These are phyloP conservation scores for Myocastor coypus DNA, from an alignment of 2,113 vertebrate species.

Conservation along the genomic window DNA sequence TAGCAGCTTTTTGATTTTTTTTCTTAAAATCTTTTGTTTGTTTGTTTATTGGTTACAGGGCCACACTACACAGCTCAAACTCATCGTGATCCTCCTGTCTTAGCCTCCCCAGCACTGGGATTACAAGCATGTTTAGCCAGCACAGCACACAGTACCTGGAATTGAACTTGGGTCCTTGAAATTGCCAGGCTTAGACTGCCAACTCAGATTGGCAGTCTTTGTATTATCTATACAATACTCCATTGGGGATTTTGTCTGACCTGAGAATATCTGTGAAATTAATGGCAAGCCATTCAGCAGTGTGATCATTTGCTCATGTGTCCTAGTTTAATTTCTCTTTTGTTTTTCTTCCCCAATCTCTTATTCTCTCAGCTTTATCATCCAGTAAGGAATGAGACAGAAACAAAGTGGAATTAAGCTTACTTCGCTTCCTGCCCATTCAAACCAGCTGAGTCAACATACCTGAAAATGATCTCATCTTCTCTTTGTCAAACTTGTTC, in stretches of 20 bases:
- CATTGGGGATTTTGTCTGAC: neutral
- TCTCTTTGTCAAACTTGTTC: constrained; percentile 38
- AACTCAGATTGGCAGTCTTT: neutral
- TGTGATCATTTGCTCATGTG: neutral
- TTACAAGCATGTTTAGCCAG: too few relatives aligned
- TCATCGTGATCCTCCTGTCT: too few relatives aligned
- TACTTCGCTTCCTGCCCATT: neutral
- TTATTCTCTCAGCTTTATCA: constrained; percentile 45
- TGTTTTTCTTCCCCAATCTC: neutral
- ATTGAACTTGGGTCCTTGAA: too few relatives aligned
- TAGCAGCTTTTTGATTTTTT: neutral
- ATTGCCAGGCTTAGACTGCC: too few relatives aligned
- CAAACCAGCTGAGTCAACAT: constrained; percentile 47
- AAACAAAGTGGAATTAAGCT: constrained; percentile 44
- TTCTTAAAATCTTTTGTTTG: too few relatives aligned
- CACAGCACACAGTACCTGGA: too few relatives aligned
- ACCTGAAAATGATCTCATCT: constrained; percentile 8
- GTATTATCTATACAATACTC: neutral
- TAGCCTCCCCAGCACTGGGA: too few relatives aligned
- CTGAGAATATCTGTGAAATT: neutral
- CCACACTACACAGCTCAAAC: too few relatives aligned
- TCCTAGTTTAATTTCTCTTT: constrained; percentile 20
- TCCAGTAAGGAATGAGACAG: neutral
- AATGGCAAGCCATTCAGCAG: neutral
- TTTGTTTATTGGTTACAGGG: too few relatives aligned